Conservation (phyloP, 2,113 vertebrate genomes). For the Dolichallabes microphthalmus region DNA sequence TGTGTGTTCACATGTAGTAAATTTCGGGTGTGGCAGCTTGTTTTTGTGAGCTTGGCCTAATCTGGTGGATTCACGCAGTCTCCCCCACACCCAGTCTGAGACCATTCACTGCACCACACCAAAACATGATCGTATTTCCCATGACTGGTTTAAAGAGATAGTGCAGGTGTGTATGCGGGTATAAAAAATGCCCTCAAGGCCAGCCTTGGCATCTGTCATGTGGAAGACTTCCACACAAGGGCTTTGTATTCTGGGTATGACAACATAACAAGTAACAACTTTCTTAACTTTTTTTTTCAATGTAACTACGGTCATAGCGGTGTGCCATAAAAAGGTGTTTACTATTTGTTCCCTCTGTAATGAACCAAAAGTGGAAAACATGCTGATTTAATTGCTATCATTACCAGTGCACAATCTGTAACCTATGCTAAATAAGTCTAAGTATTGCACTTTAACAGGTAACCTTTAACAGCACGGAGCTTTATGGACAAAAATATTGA, state of each 20-base stretch:
- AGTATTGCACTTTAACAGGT: neutral
- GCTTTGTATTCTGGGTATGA: neutral
- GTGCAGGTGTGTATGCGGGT: constrained; percentile 47
- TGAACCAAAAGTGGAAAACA: neutral
- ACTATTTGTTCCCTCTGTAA: neutral
- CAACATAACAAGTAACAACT: neutral
- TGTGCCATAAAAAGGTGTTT: neutral
- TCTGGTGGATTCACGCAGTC: constrained; percentile 72
- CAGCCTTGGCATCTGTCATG: neutral
- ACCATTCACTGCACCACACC: constrained; percentile 57
- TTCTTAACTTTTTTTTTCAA: neutral
- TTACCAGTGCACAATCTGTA: too few relatives aligned
- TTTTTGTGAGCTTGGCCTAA: constrained; percentile 59
- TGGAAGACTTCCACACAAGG: too few relatives aligned
- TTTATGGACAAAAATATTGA: neutral
- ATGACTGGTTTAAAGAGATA: constrained; percentile 64
- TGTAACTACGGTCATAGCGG: neutral
- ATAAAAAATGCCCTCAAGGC: constrained; percentile 8
- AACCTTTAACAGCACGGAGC: neutral
- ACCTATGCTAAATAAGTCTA: neutral
- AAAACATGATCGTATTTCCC: constrained; percentile 64
- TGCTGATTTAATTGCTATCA: neutral
- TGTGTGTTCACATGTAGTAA: constrained; percentile 5
- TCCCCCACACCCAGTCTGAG: constrained; percentile 68
- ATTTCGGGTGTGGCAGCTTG: constrained; percentile 66